Conservation (phyloP, 1,140 invertebrate genomes). For the Drosophila simulans region DNA sequence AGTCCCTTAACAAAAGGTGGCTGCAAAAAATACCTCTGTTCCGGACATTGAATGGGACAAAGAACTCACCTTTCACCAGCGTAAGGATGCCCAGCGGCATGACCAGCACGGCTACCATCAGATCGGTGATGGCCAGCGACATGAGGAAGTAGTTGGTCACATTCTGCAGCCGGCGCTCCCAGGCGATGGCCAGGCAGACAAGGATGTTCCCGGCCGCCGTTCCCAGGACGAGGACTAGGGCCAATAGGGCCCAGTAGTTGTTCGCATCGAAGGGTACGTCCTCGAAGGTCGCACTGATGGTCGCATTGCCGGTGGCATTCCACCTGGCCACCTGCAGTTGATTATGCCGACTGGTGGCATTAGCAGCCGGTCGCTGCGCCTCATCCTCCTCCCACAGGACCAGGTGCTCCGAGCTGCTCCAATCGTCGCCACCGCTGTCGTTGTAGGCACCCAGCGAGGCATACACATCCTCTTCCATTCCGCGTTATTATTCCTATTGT, state of each 20-base stretch:
- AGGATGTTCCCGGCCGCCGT: conserved; percentile 97
- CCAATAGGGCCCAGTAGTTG: conserved; percentile 91
- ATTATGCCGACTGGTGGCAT: conserved; percentile 35
- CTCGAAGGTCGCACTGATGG: conserved; percentile 3
- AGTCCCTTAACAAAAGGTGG: conserved; percentile 5
- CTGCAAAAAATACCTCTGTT: background rate
- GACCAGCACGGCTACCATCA: conserved; percentile 95
- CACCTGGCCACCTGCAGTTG: conserved; percentile 25
- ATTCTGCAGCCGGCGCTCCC: conserved; percentile 95
- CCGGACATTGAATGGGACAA: conserved; percentile 15
- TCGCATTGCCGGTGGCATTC: conserved; percentile 39
- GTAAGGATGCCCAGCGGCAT: conserved; percentile 95
- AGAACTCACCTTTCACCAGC: conserved; percentile 89
- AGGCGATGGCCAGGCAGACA: conserved; percentile 95
- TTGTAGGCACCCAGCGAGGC: conserved; percentile 64
- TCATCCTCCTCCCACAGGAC: conserved; percentile 48
- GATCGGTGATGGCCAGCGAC: conserved; percentile 97
- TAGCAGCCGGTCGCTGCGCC: conserved; percentile 9
- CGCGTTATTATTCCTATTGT: conserved; percentile 54
- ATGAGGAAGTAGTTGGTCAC: conserved; percentile 99
- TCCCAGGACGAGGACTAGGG: conserved; percentile 91
- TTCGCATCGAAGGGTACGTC: conserved; percentile 83
- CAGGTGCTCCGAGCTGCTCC: conserved; percentile 59
- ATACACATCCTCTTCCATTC: conserved; percentile 79
- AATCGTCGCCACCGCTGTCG: conserved; percentile 46